Conservation (phyloP, 2,797 vertebrate species). For the Neomorphus geoffroyi region DNA sequence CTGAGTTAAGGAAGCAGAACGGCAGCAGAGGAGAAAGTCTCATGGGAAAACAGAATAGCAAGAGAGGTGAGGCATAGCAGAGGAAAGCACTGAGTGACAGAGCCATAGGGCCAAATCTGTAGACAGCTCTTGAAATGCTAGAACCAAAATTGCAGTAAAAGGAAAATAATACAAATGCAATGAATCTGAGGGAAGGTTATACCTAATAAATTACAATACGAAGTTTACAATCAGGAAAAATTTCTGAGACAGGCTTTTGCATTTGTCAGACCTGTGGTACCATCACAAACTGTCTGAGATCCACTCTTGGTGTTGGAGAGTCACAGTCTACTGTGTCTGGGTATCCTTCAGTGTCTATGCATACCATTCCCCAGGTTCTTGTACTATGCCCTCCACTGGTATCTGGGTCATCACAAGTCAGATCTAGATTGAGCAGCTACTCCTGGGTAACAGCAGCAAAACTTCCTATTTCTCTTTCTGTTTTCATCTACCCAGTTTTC, state of each 20-base stretch:
- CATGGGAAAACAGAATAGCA: not conserved
- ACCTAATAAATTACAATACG: not conserved
- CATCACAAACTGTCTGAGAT: not conserved
- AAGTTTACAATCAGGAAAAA: not conserved
- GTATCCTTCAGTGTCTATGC: not conserved
- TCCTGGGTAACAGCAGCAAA: not conserved
- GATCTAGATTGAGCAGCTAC: not conserved
- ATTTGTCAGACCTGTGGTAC: not conserved
- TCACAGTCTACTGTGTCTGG: not conserved
- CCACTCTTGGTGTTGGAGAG: not conserved
- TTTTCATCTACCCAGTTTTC: not conserved
- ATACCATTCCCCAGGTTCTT: not conserved
- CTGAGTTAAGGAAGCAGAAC: slow-evolving; percentile 45
- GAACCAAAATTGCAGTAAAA: not conserved
- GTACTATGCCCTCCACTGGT: not conserved
- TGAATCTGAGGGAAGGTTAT: not conserved
- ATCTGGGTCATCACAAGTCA: not conserved
- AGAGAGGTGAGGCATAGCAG: slow-evolving; percentile 30
- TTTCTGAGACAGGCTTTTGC: not conserved
- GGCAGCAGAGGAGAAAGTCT: not conserved
- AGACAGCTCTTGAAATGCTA: not conserved
- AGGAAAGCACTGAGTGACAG: not conserved
- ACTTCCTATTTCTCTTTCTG: not conserved
- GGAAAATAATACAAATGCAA: not conserved
- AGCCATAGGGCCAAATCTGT: not conserved